Evolutionary conservation across 2,888 invertebrate species (phyloP).

Genomic region (Vannuccia rotundouncinata): DNA sequence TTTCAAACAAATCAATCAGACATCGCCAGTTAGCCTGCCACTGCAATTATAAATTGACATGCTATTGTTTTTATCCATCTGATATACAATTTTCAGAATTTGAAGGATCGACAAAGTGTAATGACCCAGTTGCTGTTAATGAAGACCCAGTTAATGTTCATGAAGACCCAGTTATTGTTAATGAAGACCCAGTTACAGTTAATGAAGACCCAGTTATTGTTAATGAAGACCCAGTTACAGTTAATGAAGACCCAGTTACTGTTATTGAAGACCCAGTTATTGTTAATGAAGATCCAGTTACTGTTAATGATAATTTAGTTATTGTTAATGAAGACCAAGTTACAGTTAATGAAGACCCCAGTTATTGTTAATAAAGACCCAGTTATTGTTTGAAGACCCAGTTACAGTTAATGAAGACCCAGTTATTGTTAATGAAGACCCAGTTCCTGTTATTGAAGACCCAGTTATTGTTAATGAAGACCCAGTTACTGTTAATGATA

Average conservation of each 20-base stretch:
- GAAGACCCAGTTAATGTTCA: background rate
- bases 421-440: too few species aligned
- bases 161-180: background rate
- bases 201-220: background rate
- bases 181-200: background rate
- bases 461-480: too few species aligned
- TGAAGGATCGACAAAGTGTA: slow-evolving; percentile 1
- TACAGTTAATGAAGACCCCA: too few species aligned
- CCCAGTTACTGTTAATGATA: too few species aligned
- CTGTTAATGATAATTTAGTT: too few species aligned
- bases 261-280: background rate
- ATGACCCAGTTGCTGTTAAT: slow-evolving; percentile 17
- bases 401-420: too few species aligned
- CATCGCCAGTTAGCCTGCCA: slow-evolving; percentile 23
- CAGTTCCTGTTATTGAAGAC: too few species aligned
- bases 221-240: background rate
- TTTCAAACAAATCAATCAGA: slow-evolving; percentile 15
- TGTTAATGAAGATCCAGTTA: too few species aligned
- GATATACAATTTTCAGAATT: slow-evolving; percentile 4
- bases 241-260: background rate
- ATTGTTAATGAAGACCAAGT: too few species aligned
- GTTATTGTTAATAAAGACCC: too few species aligned
- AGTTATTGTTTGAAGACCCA: too few species aligned
- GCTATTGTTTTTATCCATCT: slow-evolving; percentile 20
- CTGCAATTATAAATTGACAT: slow-evolving; percentile 7